Base-by-base conservation (phyloP, 2,797 vertebrate species). In the Loriculus beryllinus region DNA sequence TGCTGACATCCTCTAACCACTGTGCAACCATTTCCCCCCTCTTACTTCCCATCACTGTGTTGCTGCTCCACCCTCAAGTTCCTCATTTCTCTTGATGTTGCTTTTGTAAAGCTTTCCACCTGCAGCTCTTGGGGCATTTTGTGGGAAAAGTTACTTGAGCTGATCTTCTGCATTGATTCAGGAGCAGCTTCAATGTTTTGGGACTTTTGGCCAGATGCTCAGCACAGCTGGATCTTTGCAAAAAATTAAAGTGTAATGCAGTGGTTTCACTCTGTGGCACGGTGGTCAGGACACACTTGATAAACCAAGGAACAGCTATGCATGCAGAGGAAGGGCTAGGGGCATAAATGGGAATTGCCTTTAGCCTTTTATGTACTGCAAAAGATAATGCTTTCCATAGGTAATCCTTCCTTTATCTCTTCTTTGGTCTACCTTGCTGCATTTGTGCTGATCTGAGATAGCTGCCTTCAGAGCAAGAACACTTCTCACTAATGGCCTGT, bases 11-110 rank as follows among this genome's bases (percentile, higher is more conserved):
- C 48, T 91, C 64, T 79, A 67, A 86, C 82, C 63, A 76, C 79
- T 67, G 8, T 79, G 91, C 80, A 96, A 96, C 54, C 67, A 77
- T 91, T 96, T 96, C 80, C 74, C n/a, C 64, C 33, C 21, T 78
- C 86, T 69, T 84, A 70, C 77, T 96, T 96, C 94, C 89, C 77
- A 76, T 86, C 74, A 49, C 67, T 49, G 7, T 57, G 23, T 74
- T 81, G 76, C 87, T 96, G 70, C 67, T 88, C 87, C 77, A 95
- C 85, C 89, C 89, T 91, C 80, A 76, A 91, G 78, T 95, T 96
- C 96, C 87, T 82, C 82, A 88, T 96, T 94, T 94, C 56, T 92
- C 33, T 6, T 48, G 21, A n/a, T 51, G 60, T 48, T 62, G 43
- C 77, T 91, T 78, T 90, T 79, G 80, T 71, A 89, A 82, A 81